phyloP scores from a whole-genome alignment of 2,888 invertebrate species.

The Caenorhabditis doughertyi region DNA sequence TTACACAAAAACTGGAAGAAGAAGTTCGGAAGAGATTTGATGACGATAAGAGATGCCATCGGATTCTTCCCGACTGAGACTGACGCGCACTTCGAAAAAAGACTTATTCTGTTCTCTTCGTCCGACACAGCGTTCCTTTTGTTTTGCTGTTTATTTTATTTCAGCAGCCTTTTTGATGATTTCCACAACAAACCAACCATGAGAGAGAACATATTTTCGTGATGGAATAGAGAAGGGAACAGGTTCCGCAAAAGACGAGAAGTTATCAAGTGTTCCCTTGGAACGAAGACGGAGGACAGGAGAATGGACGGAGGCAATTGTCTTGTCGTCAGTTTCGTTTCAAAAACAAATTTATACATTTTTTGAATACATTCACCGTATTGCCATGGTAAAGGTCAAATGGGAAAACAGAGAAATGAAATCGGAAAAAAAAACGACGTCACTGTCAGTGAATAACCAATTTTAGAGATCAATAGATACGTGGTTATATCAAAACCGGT shows the following conservation, averaged over 20 bases:
- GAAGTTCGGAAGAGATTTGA: conserved; percentile 46
- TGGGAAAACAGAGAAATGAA: conserved; percentile 20
- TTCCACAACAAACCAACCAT: conserved; percentile 35
- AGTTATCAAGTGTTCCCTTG: conserved; percentile 58
- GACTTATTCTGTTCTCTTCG: conserved; percentile 1
- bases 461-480: background rate
- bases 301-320: conserved; percentile 18
- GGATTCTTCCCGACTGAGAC: conserved; percentile 48
- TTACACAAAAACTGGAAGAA: conserved; percentile 61
- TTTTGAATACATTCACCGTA: conserved; percentile 23
- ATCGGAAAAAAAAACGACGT: background rate
- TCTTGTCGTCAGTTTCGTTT: background rate
- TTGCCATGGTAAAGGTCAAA: conserved; percentile 23
- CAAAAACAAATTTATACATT: conserved; percentile 4
- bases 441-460: background rate
- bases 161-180: conserved; percentile 36
- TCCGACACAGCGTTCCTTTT: conserved; percentile 18
- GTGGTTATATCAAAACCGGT: conserved; percentile 3
- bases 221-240: conserved; percentile 23
- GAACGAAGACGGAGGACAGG: conserved; percentile 25
- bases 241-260: conserved; percentile 55
- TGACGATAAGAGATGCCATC: conserved; percentile 51
- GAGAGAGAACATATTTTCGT: conserved; percentile 5
- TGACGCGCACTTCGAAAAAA: conserved; percentile 34
- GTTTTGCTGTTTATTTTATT: conserved; percentile 45